phyloP scores from a whole-genome alignment of 2,888 invertebrate species.

The Zele albiditarsus region DNA sequence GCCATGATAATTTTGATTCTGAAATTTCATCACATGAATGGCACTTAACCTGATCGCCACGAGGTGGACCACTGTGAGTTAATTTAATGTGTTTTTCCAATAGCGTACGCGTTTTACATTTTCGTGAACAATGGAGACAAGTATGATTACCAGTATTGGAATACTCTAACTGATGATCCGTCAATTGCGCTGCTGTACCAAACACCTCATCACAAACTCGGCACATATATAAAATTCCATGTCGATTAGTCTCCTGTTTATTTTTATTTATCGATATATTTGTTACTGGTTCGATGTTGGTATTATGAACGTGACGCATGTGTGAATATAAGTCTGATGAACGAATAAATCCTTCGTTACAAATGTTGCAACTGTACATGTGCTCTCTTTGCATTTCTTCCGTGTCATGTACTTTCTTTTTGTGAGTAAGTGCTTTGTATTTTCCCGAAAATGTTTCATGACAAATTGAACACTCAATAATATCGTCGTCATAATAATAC shows the following conservation, averaged over 20 bases:
- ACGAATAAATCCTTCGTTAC: constrained; percentile 56
- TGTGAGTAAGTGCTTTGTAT: constrained; percentile 55
- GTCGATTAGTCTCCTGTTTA: not conserved
- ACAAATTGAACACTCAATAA: constrained; percentile 51
- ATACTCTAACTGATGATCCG: constrained; percentile 49
- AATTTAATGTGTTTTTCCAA: constrained; percentile 50
- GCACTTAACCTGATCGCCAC: not conserved
- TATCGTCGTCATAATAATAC: constrained; percentile 52
- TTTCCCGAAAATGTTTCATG: constrained; percentile 49
- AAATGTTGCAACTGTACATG: constrained; percentile 50
- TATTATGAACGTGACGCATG: constrained; percentile 56
- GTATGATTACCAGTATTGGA: constrained; percentile 48
- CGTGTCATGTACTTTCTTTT: constrained; percentile 52
- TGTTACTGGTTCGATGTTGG: not conserved
- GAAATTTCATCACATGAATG: not conserved
- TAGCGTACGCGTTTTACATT: constrained; percentile 40
- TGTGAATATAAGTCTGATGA: constrained; percentile 56
- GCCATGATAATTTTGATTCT: not conserved
- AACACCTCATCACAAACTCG: constrained; percentile 52
- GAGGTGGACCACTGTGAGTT: constrained; percentile 41
- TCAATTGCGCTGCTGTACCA: constrained; percentile 34
- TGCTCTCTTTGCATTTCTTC: constrained; percentile 40
- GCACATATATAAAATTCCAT: constrained; percentile 41
- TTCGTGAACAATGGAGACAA: constrained; percentile 52
- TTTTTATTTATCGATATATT: not conserved